phyloP scores from a whole-genome alignment of 2,888 invertebrate genomes.

The Hermodice carunculata region DNA sequence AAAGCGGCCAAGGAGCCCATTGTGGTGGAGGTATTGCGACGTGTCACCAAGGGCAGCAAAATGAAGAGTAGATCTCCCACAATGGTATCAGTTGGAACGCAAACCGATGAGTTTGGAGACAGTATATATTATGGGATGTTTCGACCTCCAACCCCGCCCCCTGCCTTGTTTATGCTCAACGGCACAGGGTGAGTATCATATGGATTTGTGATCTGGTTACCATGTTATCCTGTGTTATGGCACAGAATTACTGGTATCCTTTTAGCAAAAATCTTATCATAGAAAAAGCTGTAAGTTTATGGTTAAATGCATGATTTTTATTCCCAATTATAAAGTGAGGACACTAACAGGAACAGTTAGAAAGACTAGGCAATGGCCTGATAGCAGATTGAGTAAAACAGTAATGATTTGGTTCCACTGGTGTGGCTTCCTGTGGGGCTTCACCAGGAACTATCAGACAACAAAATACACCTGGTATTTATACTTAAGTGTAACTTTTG shows the following conservation, averaged over 20 bases:
- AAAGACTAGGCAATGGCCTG: no score
- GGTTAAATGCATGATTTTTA: no score
- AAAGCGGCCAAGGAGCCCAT: constrained; percentile 68
- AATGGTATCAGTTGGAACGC: constrained; percentile 67
- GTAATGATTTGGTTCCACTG: no score
- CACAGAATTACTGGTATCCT: neutral
- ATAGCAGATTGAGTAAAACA: no score
- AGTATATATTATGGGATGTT: constrained; percentile 16
- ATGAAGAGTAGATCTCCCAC: constrained; percentile 46
- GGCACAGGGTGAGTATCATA: constrained; percentile 21
- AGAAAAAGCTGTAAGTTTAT: no score
- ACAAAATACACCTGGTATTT: no score
- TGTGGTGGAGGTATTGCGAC: constrained; percentile 66
- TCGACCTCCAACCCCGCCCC: neutral
- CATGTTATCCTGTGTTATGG: neutral
- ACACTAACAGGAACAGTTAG: no score
- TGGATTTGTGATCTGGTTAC: neutral
- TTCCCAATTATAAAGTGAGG: no score
- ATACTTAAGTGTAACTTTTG: no score
- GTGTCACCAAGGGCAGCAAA: constrained; percentile 51
- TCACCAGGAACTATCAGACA: no score
- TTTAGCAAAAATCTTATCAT: no score
- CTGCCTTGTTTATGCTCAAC: constrained; percentile 9
- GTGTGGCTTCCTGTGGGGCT: no score
- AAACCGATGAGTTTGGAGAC: constrained; percentile 61